Percentiles rank a stretch among this genome's conserved stretches.
These are phyloP conservation scores for Lymantria dispar DNA, from an alignment of 2,888 invertebrate genomes.

Conservation along the genomic window DNA sequence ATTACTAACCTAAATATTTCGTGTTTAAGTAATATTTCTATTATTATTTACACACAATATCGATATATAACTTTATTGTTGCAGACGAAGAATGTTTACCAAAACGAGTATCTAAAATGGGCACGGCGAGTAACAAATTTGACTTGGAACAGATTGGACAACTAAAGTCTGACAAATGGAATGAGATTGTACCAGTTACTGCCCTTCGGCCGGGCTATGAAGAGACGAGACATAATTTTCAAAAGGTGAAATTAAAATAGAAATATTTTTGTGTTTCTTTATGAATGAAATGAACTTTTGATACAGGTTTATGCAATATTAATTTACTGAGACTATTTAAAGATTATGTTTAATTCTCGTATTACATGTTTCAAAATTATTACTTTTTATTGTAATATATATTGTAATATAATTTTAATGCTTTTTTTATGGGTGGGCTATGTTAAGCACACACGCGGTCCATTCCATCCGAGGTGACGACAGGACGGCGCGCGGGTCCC, in stretches of 20 bases:
- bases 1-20: not conserved
- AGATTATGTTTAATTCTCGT: no score
- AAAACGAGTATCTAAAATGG: constrained; percentile 65
- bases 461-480: no score
- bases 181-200: constrained; percentile 79
- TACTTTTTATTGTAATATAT: no score
- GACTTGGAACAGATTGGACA: constrained; percentile 66
- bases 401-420: no score
- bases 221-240: constrained; percentile 82
- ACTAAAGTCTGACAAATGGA: constrained; percentile 79
- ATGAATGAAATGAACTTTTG: not conserved
- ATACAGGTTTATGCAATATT: no score
- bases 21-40: no score
- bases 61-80: constrained; percentile 18
- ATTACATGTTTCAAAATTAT: no score
- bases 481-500: no score
- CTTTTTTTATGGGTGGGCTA: no score
- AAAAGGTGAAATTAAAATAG: constrained; percentile 55
- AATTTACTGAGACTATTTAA: no score
- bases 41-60: not conserved
- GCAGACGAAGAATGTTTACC: constrained; percentile 75
- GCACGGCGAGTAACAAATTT: constrained; percentile 70
- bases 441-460: no score
- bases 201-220: constrained; percentile 79
- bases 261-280: not conserved